phyloP scores from a whole-genome alignment of 2,113 vertebrate genomes.

The Amphiprion percula region DNA sequence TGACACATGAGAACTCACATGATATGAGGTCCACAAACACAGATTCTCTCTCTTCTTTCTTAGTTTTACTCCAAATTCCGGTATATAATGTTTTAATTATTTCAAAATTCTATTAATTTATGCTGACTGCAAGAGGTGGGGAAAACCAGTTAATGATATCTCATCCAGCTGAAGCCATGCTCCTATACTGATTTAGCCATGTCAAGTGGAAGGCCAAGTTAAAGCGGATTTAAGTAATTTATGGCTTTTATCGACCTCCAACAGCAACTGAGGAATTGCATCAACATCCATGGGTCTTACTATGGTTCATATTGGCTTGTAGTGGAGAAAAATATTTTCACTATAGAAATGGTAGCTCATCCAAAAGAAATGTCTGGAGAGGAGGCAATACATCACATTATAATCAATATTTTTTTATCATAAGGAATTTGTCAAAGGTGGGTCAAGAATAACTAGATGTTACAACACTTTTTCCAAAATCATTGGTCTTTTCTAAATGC shows the following conservation, averaged over 20 bases:
- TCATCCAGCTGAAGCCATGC: slow-evolving; percentile 29
- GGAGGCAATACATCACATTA: slow-evolving; percentile 16
- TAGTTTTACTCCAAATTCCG: slow-evolving; percentile 12
- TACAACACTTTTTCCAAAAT: not conserved
- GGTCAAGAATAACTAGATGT: not conserved
- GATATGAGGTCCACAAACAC: slow-evolving; percentile 31
- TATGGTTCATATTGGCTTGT: slow-evolving; percentile 1
- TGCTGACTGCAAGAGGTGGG: not conserved
- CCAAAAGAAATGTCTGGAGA: slow-evolving; percentile 25
- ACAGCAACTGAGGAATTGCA: slow-evolving; percentile 43
- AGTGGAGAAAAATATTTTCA: slow-evolving; percentile 33
- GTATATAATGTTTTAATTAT: slow-evolving; percentile 60
- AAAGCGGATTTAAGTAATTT: slow-evolving; percentile 64
- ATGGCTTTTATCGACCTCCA: slow-evolving; percentile 60
- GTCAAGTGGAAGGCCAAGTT: slow-evolving; percentile 53
- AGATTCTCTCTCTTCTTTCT: slow-evolving; percentile 8
- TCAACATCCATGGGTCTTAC: slow-evolving; percentile 25
- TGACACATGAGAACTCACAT: slow-evolving; percentile 36
- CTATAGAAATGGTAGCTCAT: slow-evolving; percentile 17
- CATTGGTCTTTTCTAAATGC: not conserved
- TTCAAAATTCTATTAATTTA: slow-evolving; percentile 49
- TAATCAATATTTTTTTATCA: slow-evolving; percentile 30
- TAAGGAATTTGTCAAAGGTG: slow-evolving; percentile 21
- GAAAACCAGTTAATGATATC: slow-evolving; percentile 30
- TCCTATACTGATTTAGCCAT: slow-evolving; percentile 35